Percentiles rank a stretch among this genome's conserved stretches.
phyloP scores from a whole-genome alignment of 2,888 invertebrate genomes.

The Clistopyga incitator region DNA sequence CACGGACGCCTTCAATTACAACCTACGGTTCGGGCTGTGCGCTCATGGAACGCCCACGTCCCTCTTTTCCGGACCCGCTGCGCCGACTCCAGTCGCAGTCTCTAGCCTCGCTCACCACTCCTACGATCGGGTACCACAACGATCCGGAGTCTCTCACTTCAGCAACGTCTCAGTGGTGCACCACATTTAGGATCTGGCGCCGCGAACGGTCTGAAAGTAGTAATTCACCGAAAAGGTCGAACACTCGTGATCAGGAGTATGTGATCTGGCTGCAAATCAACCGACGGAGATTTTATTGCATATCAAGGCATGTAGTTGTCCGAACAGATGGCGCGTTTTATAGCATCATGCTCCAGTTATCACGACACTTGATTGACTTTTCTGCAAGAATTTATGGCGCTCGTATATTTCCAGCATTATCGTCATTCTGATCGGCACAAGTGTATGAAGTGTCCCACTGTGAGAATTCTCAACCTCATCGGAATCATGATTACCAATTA shows the following conservation, averaged over 20 bases:
- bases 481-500: not conserved
- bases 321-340: conserved; percentile 24
- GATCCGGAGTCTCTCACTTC: conserved; percentile 30
- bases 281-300: conserved; percentile 27
- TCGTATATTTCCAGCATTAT: not conserved
- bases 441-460: not conserved
- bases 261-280: conserved; percentile 46
- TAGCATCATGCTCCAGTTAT: conserved; percentile 52
- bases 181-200: conserved; percentile 52
- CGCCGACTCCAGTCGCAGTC: conserved; percentile 26
- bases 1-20: conserved; percentile 71
- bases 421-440: not conserved
- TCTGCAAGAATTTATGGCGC: not conserved
- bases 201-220: conserved; percentile 29
- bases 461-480: not conserved
- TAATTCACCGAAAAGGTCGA: conserved; percentile 59
- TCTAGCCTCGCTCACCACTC: not conserved
- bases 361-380: conserved; percentile 27
- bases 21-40: conserved; percentile 51
- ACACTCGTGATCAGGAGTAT: conserved; percentile 29
- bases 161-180: conserved; percentile 14
- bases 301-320: conserved; percentile 10
- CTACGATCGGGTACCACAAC: not conserved
- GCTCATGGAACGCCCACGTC: conserved; percentile 62
- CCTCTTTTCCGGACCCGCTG: conserved; percentile 63